Conservation (phyloP, 1,140 invertebrate genomes). For the Latrodectus geometricus region DNA sequence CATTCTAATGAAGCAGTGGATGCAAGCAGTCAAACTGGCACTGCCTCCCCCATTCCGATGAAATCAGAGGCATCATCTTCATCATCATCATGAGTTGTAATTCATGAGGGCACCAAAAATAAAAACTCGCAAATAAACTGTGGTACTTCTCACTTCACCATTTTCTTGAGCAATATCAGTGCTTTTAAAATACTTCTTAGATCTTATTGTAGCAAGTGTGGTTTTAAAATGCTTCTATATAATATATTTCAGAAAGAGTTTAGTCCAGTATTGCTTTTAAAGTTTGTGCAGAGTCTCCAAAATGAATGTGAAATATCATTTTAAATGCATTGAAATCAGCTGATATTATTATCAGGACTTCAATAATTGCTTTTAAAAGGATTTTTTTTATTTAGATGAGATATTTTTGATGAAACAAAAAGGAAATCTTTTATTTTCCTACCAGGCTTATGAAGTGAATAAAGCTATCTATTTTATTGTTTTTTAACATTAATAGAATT, state of each 20-base stretch:
- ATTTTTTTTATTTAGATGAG: too few relatives aligned
- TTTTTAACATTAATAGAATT: too few relatives aligned
- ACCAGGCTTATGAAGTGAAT: too few relatives aligned
- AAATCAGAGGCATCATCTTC: constrained; percentile 62
- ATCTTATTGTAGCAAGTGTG: constrained; percentile 35
- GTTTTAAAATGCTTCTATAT: constrained; percentile 45
- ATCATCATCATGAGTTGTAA: not conserved
- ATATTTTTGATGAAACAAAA: too few relatives aligned
- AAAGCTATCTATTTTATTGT: too few relatives aligned
- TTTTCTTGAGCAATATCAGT: constrained; percentile 57
- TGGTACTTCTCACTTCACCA: constrained; percentile 25
- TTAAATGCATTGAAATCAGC: too few relatives aligned
- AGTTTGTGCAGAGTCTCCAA: constrained; percentile 11
- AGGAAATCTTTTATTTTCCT: too few relatives aligned
- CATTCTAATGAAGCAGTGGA: constrained; percentile 68
- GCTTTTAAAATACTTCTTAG: constrained; percentile 55
- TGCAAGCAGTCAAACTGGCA: constrained; percentile 62
- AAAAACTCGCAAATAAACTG: constrained; percentile 2
- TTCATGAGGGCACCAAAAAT: constrained; percentile 5
- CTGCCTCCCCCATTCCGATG: constrained; percentile 60
- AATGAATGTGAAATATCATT: too few relatives aligned
- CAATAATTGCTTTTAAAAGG: too few relatives aligned
- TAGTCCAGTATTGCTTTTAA: constrained; percentile 24
- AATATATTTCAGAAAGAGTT: not conserved
- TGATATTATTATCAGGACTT: too few relatives aligned